A percentile compares a stretch with the other conserved stretches of the same genome.
phyloP scores from a whole-genome alignment of 2,888 invertebrate genomes.

The Leptopterna dolabrata region DNA sequence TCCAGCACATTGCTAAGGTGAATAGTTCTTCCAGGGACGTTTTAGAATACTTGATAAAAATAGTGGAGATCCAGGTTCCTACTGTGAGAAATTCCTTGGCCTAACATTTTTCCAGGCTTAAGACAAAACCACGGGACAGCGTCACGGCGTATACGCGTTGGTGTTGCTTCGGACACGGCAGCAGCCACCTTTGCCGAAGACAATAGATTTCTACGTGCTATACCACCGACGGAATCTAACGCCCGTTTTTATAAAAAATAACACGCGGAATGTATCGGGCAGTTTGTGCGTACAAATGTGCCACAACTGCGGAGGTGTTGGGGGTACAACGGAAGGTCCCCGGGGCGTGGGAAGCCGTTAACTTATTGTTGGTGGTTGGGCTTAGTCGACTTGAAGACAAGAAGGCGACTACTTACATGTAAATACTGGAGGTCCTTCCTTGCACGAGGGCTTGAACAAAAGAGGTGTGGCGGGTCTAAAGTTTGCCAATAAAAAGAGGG shows the following conservation, averaged over 20 bases:
- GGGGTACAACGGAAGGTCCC: neutral
- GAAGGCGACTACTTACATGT: slow-evolving; percentile 11
- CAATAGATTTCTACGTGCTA: neutral
- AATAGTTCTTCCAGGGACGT: neutral
- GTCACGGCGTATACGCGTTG: neutral
- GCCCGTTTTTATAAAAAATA: slow-evolving; percentile 22
- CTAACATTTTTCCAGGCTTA: neutral
- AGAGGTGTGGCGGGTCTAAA: neutral
- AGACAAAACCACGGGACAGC: neutral
- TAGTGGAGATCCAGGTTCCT: neutral
- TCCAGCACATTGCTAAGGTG: too few species aligned
- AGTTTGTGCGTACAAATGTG: slow-evolving; percentile 37
- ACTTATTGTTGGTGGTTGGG: neutral
- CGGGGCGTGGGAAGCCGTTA: neutral
- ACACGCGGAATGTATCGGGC: slow-evolving; percentile 33
- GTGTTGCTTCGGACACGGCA: neutral
- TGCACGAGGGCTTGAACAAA: neutral
- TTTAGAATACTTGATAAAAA: neutral
- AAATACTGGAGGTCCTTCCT: neutral
- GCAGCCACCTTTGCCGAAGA: neutral
- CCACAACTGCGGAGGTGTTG: neutral
- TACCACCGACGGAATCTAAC: slow-evolving; percentile 4
- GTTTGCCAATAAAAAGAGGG: slow-evolving; percentile 1
- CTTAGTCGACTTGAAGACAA: neutral
- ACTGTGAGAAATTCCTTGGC: neutral